Evolutionary conservation across 2,888 invertebrate species (phyloP), one percentile per base, ranked within the genome.

Genomic region (Pristionchus fissidentatus): DNA sequence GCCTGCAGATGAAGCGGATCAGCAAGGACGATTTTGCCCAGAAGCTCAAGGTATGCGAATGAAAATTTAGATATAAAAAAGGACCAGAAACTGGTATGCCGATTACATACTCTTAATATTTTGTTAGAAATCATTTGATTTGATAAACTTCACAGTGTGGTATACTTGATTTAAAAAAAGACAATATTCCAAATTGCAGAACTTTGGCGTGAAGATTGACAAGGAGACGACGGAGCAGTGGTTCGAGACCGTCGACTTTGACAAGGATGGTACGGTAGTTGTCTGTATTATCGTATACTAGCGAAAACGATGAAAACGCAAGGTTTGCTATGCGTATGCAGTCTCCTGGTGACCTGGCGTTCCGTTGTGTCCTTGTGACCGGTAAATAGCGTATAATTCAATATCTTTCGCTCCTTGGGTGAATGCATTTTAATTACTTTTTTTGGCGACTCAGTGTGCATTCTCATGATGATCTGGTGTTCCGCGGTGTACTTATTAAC

Each of bases 161-260:
- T n/a, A n/a, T 60, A 19, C 10, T 5, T 60, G 41, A 32, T 22
- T 35, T 38, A 13, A n/a, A 46, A 73, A 57, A 79, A 57, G 8
- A 41, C 19, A 60, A n/a, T 19, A 26, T 43, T 35, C 15, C 7
- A 22, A 19, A 52, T 85, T 89, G 10, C 80, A 90, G 89, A 92
- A 91, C 57, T 90, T 92, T 41, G 92, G 92, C 32, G 90, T 92
- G 49, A 90, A 89, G 84, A 87, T 90, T 22, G 92, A 92, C 79
- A 84, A 87, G 8, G 85, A 84, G 13, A 95, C 95, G 88, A 96
- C 97, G 46, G 95, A 96, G 93, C 95, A 96, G 91, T 97, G 97
- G 94, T 95, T 97, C 92, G 95, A 96, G 93, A 95, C 96, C 93
- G 95, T 97, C 93, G 97, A 97, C 85, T 95, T 95, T 85, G 97